phyloP scores from a whole-genome alignment of 2,797 vertebrate genomes.

The Pseudocheirus occidentalis region DNA sequence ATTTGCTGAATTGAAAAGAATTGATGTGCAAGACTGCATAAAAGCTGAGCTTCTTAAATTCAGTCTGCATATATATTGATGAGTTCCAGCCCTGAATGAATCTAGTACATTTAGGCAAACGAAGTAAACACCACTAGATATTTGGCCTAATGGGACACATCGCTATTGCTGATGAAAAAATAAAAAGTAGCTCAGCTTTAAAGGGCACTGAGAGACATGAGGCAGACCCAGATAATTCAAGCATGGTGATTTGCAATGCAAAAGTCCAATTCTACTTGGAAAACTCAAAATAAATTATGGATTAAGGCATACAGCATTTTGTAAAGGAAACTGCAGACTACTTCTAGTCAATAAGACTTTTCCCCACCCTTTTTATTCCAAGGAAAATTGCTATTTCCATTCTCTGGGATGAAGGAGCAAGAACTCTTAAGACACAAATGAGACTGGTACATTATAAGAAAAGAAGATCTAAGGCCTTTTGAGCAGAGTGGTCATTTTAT shows the following conservation, averaged over 20 bases:
- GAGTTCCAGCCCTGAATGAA: slow-evolving; percentile 79
- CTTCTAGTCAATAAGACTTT: slow-evolving; percentile 39
- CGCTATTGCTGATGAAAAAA: slow-evolving; percentile 84
- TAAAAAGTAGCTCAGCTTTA: slow-evolving; percentile 84
- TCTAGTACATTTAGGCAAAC: slow-evolving; percentile 85
- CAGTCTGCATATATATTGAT: slow-evolving; percentile 71
- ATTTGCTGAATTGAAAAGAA: slow-evolving; percentile 17
- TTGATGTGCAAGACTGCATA: neutral
- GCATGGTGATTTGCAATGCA: slow-evolving; percentile 75
- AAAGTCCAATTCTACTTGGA: slow-evolving; percentile 85
- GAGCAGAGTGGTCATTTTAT: neutral
- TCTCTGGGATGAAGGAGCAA: neutral
- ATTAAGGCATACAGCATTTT: slow-evolving; percentile 64
- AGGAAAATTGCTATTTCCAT: slow-evolving; percentile 44
- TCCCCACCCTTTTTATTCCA: slow-evolving; percentile 37
- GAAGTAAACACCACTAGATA: slow-evolving; percentile 83
- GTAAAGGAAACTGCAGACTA: slow-evolving; percentile 36
- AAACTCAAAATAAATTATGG: slow-evolving; percentile 71
- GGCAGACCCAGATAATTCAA: slow-evolving; percentile 84
- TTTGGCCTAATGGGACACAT: slow-evolving; percentile 84
- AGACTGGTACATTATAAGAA: neutral
- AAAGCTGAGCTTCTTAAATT: slow-evolving; percentile 46
- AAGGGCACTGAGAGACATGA: slow-evolving; percentile 75
- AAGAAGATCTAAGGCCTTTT: neutral
- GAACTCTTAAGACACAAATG: neutral